Evolutionary conservation across 2,113 vertebrate species (phyloP).

Genomic region (Panthera uncia): DNA sequence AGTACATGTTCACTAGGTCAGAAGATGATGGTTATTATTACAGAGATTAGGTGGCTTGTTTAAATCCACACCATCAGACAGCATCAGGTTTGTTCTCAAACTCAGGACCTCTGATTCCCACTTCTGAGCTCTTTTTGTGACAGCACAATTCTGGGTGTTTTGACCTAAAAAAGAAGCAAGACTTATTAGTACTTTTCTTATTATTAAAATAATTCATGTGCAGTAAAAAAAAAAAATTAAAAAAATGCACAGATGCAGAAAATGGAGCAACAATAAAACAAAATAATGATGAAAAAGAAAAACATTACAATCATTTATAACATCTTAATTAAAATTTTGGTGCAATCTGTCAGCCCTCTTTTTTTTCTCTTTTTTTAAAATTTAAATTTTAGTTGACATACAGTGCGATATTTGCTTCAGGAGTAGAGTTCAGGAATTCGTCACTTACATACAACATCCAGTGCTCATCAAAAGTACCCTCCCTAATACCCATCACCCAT

Average conservation of each 20-base stretch:
- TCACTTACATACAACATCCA: too few species aligned
- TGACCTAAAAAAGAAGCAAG: neutral
- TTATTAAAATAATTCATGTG: neutral
- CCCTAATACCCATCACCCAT: too few species aligned
- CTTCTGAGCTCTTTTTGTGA: neutral
- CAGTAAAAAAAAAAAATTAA: neutral
- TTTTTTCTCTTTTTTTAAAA: neutral
- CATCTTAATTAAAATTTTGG: conserved; percentile 7
- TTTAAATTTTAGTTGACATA: too few species aligned
- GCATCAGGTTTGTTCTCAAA: neutral
- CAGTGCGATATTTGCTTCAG: too few species aligned
- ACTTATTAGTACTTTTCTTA: neutral
- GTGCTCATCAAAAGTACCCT: too few species aligned
- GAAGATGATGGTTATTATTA: neutral
- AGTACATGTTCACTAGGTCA: neutral
- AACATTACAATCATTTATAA: neutral
- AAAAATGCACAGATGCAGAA: neutral
- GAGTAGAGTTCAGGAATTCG: too few species aligned
- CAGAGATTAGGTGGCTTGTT: neutral
- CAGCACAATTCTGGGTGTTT: neutral
- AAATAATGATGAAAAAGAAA: neutral
- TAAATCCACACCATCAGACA: neutral
- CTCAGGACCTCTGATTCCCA: neutral
- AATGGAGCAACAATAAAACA: neutral
- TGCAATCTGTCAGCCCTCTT: neutral